Base-by-base conservation (phyloP, 1,140 invertebrate genomes). In the Goniozus legneri region DNA sequence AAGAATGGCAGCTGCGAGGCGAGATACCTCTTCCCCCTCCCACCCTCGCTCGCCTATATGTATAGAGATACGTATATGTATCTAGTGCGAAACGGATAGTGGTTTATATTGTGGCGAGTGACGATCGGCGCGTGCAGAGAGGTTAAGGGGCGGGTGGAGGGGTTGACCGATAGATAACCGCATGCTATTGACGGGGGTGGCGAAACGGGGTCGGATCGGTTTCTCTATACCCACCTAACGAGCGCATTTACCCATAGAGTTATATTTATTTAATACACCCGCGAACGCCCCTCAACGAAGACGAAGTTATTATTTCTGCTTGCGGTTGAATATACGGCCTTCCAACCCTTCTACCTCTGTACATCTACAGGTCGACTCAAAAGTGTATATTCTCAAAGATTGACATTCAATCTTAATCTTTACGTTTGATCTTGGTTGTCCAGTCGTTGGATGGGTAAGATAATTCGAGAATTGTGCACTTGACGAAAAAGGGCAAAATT, bases 211-310 rank as follows among this genome's bases (percentile, higher is more conserved):
- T 68, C 62, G 60, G 63, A n/a, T n/a, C n/a, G n/a, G n/a, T n/a
- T n/a, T n/a, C n/a, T n/a, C n/a, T n/a, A 63, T 58, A 53, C 51
- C 54, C 42, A 49, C 56, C 62, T 66, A 65, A 69, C 57, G 65
- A 52, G 53, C 58, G 65, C 51, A n/a, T n/a, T n/a, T n/a, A n/a
- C n/a, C n/a, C n/a, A n/a, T n/a, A n/a, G n/a, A n/a, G 59, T 71
- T 56, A 69, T 69, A 71, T 71, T 71, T 71, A 69, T 71, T 69
- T 64, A 71, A 71, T 67, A 67, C 50, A 62, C 54, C 57, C 14
- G 34, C 16, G 8, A 18, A 18, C 47, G 40, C 45, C 47, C 54
- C 50, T 50, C 50, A 51, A 44, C 34, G 8, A 16, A 41, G n/a
- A 44, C 38, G 55, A 54, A 54, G 57, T 69, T 69, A 69, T 66